Base-by-base conservation (phyloP, 1,140 invertebrate genomes). In the Sinonovacula constricta region DNA sequence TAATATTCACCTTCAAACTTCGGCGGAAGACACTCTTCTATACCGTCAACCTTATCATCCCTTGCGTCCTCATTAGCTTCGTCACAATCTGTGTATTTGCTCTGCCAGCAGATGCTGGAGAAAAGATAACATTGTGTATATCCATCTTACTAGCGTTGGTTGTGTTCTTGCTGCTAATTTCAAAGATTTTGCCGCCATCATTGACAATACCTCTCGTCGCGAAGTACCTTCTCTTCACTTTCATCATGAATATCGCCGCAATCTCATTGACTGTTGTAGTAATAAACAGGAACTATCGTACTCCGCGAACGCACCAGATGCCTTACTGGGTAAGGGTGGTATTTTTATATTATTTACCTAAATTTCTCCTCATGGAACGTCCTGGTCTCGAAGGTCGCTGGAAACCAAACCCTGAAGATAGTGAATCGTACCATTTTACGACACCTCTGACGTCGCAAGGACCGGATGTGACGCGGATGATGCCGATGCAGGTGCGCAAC, bases 221-320 rank as follows among this genome's bases (percentile, higher is more conserved):
- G 89, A 99, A 99, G 92, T 99, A 99, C 92, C 93, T 99, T 59
- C 93, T 99, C 2, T 99, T 99, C 91, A 99, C 98, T 36, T 99
- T 99, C 92, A 98, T 99, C 75, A 99, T 99, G 97, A 99, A 99
- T 91, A 99, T 99, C 26, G 96, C 99, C 80, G 98, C 97, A 93
- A 99, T 99, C 91, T 92, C 99, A 69, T 96, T 99, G 4, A 99
- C 99, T 0, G 98, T 99, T 31, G 95, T 99, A 87, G 99, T 99
- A 86, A 99, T 99, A 88, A 99, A 99, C 90, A 98, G 97, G 95
- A 99, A 99, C 90, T 99, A 99, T 92, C 93, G 98, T 88, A 98
- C 98, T n/a, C 98, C 98, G 2, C 91, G 94, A 39, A 95, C 95
- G 10, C 94, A 95, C 86, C 91, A 79, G 18, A 92, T 92, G 91